Percentiles rank a stretch among this genome's conserved stretches.
These are phyloP conservation scores for Callionymus lyra DNA, from an alignment of 2,113 vertebrate genomes.

Conservation along the genomic window DNA sequence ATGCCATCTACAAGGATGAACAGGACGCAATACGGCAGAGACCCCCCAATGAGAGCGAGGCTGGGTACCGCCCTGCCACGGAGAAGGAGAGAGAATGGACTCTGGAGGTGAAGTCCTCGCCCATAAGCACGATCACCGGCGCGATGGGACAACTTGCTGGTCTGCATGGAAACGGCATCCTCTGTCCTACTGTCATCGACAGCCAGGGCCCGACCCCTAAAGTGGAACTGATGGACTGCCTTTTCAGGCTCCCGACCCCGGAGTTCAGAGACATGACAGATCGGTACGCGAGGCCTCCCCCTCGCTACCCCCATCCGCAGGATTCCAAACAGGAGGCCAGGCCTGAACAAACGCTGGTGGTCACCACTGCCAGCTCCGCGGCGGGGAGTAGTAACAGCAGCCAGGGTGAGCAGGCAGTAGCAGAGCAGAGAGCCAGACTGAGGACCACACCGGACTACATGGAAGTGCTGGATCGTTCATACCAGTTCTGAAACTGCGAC, in stretches of 20 bases:
- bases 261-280: constrained; percentile 83
- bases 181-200: constrained; percentile 79
- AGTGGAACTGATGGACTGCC: constrained; percentile 86
- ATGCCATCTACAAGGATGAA: constrained; percentile 80
- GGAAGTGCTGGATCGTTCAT: constrained; percentile 94
- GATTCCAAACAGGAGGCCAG: constrained; percentile 71
- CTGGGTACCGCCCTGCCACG: constrained; percentile 70
- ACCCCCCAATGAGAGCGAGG: constrained; percentile 59
- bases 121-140: constrained; percentile 80
- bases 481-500: constrained; percentile 82
- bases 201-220: constrained; percentile 82
- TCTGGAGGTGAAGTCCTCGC: constrained; percentile 73
- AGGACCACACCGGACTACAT: constrained; percentile 96
- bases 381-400: constrained; percentile 67
- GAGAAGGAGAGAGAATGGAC: constrained; percentile 86
- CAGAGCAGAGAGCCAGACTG: constrained; percentile 85
- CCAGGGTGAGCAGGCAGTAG: constrained; percentile 76
- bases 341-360: constrained; percentile 74
- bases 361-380: constrained; percentile 68
- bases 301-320: constrained; percentile 84
- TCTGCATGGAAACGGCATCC: constrained; percentile 79
- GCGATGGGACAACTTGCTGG: constrained; percentile 63
- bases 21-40: constrained; percentile 61
- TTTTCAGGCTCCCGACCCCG: constrained; percentile 80
- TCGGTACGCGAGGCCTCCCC: constrained; percentile 73